Base-by-base conservation (phyloP, 2,113 vertebrate species). In the Sciurus niger region DNA sequence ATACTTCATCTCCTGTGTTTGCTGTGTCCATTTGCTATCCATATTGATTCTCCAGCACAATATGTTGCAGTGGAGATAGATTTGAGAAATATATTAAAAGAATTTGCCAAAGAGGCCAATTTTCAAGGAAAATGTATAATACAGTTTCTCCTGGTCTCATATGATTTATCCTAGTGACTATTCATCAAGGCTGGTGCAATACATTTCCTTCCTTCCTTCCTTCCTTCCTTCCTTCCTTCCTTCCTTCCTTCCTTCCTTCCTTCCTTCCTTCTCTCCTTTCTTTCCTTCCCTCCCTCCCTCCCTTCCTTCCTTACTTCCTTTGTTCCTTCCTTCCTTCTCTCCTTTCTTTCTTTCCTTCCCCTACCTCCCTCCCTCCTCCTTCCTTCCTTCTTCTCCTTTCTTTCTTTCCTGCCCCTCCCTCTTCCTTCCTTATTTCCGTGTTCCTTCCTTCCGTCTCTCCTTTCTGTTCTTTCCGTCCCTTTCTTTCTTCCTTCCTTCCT, bases 101-200 rank as follows among this genome's bases (percentile, higher is more conserved):
- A 48, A 53, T 37, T 79, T 72, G 84, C 77, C 13, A 32, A 84
- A 84, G 55, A 90, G 80, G 48, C 51, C 9, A 12, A 4, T 28
- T 92, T 94, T 67, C 95, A 68, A 94, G 67, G 20, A 25, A 87
- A 55, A 63, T 87, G 80, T 46, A 55, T 76, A 90, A 93, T 24
- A 32, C 89, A 94, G 14, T 20, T 74, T 90, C 13, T 63, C 84
- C 76, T 25, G 24, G n/a, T 93, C 76, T 93, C 63, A 68, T 58
- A 70, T 90, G n/a, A 94, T 84, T 85, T 74, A 83, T 92, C 2
- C 65, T 40, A 48, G 70, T 67, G 40, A 37, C 20, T 55, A 40
- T 93, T 89, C 53, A 83, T 93, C 40, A 73, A 86, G 67, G 58
- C 6, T 6, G 13, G 46, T 86, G 5, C 5, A 0, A n/a, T 70